Percentiles rank a stretch among this genome's conserved stretches.
Conservation (phyloP, 1,140 invertebrate genomes). For the Drosophila tsacasi region DNA sequence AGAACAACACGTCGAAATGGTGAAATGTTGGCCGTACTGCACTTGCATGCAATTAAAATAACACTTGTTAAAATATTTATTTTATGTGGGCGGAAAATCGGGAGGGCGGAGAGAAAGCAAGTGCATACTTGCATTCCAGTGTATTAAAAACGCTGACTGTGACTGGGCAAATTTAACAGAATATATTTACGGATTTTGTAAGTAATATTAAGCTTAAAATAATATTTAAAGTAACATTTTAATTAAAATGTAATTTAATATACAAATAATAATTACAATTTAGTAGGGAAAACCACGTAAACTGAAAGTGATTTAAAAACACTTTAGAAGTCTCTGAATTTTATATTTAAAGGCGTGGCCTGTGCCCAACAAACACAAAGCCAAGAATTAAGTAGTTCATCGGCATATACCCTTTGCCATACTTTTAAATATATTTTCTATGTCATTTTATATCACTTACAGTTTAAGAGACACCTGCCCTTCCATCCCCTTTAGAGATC, state of each 20-base stretch:
- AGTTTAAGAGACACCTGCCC: background rate
- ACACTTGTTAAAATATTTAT: constrained; percentile 82
- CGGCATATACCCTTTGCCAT: no score
- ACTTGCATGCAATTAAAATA: constrained; percentile 80
- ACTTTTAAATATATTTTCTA: no score
- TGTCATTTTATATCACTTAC: background rate
- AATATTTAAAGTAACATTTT: background rate
- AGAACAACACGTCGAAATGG: constrained; percentile 26
- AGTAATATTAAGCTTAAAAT: background rate
- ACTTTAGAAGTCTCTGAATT: no score
- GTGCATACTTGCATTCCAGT: background rate
- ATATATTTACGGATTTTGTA: background rate
- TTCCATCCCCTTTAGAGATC: no score
- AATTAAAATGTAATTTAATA: background rate
- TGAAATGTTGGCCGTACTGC: constrained; percentile 52
- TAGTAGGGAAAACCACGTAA: background rate
- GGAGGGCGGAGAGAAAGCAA: constrained; percentile 34
- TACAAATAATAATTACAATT: background rate
- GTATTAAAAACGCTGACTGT: constrained; percentile 44
- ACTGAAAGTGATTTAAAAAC: background rate
- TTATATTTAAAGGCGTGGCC: no score
- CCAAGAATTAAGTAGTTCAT: no score
- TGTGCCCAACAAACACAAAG: no score
- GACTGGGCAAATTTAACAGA: constrained; percentile 26
- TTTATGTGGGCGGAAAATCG: constrained; percentile 49